Evolutionary conservation across 2,888 invertebrate species (phyloP).

Genomic region (Laspeyria flexula): DNA sequence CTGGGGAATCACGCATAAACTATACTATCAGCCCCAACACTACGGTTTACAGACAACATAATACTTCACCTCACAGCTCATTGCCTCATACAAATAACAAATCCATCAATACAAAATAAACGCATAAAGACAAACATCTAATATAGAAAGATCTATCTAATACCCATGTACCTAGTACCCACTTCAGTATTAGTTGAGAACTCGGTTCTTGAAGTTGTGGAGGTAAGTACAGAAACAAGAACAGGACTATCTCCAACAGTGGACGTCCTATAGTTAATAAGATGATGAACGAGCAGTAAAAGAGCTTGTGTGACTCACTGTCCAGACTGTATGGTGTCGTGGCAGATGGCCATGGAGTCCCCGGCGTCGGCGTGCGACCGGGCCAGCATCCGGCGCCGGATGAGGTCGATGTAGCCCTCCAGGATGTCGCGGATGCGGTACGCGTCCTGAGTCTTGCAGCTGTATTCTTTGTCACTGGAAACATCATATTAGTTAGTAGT

Average conservation of each 20-base stretch:
- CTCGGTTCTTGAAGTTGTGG: too few relatives aligned
- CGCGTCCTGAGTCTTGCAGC: conserved; percentile 98
- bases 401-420: conserved; percentile 99
- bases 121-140: too few relatives aligned
- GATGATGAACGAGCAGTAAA: background rate
- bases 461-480: conserved; percentile 96
- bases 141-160: too few relatives aligned
- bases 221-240: too few relatives aligned
- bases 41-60: too few relatives aligned
- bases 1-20: conserved; percentile 69
- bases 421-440: conserved; percentile 98
- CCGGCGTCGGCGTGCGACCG: conserved; percentile 94
- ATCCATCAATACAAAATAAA: too few relatives aligned
- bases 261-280: background rate
- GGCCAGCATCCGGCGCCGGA: conserved; percentile 97
- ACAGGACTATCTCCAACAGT: too few relatives aligned
- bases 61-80: too few relatives aligned
- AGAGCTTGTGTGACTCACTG: conserved; percentile 86
- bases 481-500: background rate
- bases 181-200: too few relatives aligned
- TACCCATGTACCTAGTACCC: too few relatives aligned
- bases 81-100: too few relatives aligned
- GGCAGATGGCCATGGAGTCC: conserved; percentile 88
- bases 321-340: conserved; percentile 96
- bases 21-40: too few relatives aligned